These are phyloP conservation scores for Bradypodion ventrale DNA, from an alignment of 2,797 vertebrate genomes.

Conservation along the genomic window DNA sequence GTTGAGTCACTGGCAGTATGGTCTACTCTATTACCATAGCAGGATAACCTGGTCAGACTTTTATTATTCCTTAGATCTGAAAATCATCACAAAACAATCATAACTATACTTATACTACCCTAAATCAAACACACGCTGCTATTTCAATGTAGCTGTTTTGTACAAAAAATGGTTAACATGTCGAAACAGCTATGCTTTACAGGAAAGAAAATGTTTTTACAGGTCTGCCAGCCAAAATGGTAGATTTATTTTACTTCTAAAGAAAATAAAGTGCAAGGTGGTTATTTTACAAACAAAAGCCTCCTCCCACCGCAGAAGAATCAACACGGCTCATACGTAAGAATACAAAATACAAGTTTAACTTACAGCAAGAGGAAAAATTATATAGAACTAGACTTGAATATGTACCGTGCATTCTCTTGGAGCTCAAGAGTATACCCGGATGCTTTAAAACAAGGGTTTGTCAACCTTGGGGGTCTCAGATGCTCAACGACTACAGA, in stretches of 20 bases:
- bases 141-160: background rate
- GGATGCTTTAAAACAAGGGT: no score
- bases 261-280: background rate
- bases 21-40: no score
- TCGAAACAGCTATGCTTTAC: background rate
- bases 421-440: conserved; percentile 3
- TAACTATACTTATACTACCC: no score
- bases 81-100: no score
- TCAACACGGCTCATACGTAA: conserved; percentile 32
- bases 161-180: background rate
- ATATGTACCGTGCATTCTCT: conserved; percentile 24
- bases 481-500: no score
- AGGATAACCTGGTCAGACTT: no score
- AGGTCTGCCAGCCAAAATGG: background rate
- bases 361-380: background rate
- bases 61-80: no score
- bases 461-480: no score
- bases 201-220: background rate
- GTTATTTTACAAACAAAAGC: background rate
- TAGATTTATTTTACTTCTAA: background rate
- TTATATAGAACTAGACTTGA: conserved; percentile 28
- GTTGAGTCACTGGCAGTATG: no score
- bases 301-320: background rate
- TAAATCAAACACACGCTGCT: no score
- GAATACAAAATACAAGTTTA: background rate